These are phyloP conservation scores for Lophius americanus DNA, from an alignment of 2,797 vertebrate species.

Conservation along the genomic window DNA sequence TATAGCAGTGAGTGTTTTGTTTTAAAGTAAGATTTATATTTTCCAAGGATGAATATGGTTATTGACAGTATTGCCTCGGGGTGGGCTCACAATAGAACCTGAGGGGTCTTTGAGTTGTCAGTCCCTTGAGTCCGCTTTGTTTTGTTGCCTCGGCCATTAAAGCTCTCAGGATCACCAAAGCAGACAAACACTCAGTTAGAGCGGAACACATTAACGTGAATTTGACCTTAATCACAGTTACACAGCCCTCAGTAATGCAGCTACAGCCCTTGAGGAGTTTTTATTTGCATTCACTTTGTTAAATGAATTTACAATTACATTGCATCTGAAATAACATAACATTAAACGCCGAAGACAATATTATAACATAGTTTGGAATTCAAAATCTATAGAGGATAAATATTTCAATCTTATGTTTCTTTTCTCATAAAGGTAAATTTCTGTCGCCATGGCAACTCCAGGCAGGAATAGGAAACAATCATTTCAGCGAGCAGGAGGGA, in stretches of 20 bases:
- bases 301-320: neutral
- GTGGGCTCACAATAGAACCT: too few species aligned
- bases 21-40: too few species aligned
- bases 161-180: too few species aligned
- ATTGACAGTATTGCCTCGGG: too few species aligned
- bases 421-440: constrained; percentile 36
- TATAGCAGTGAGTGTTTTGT: too few species aligned
- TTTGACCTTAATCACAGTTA: neutral
- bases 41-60: too few species aligned
- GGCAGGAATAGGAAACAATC: constrained; percentile 36
- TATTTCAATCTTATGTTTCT: constrained; percentile 27
- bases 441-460: constrained; percentile 49
- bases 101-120: too few species aligned
- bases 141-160: too few species aligned
- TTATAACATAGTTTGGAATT: neutral
- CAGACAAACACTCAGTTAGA: neutral
- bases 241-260: neutral
- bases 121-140: too few species aligned
- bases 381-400: constrained; percentile 17
- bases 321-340: neutral
- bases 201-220: constrained; percentile 2
- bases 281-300: neutral
- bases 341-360: neutral
- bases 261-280: neutral
- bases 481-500: constrained; percentile 29